These are phyloP conservation scores for Eilema griseolum DNA, from an alignment of 2,888 invertebrate genomes.

Conservation along the genomic window DNA sequence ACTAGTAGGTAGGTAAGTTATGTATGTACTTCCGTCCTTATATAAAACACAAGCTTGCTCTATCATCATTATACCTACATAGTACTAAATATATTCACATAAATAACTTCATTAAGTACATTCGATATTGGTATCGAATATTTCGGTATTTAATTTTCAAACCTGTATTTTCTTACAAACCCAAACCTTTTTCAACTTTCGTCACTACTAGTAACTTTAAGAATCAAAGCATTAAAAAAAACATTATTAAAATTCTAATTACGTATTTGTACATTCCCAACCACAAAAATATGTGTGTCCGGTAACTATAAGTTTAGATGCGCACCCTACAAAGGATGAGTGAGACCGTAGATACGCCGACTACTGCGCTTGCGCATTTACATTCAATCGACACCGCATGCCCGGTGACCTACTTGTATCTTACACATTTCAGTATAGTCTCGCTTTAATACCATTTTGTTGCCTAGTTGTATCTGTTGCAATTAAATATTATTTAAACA, in stretches of 20 bases:
- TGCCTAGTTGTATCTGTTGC: not conserved
- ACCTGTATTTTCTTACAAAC: too few species aligned
- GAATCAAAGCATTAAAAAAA: not conserved
- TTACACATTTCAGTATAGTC: slow-evolving; percentile 46
- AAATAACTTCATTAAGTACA: too few species aligned
- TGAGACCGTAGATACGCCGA: slow-evolving; percentile 58
- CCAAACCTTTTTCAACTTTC: not conserved
- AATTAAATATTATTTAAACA: too few species aligned
- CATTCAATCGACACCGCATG: slow-evolving; percentile 75
- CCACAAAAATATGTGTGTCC: slow-evolving; percentile 17
- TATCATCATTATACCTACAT: too few species aligned
- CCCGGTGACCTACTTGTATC: slow-evolving; percentile 72
- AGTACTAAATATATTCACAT: too few species aligned
- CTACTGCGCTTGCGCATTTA: slow-evolving; percentile 73
- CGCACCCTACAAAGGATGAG: slow-evolving; percentile 65
- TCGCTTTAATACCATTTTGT: slow-evolving; percentile 1
- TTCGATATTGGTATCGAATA: too few species aligned
- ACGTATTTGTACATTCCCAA: not conserved
- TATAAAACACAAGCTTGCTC: too few species aligned
- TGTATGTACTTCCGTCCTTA: too few species aligned
- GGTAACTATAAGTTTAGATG: slow-evolving; percentile 27
- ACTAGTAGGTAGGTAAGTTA: too few species aligned
- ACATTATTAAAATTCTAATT: not conserved
- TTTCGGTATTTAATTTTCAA: too few species aligned
- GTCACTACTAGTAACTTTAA: not conserved